A percentile compares a stretch with the other conserved stretches of the same genome.
phyloP scores from a whole-genome alignment of 2,797 vertebrate species.

The Leptatherina wallacei region DNA sequence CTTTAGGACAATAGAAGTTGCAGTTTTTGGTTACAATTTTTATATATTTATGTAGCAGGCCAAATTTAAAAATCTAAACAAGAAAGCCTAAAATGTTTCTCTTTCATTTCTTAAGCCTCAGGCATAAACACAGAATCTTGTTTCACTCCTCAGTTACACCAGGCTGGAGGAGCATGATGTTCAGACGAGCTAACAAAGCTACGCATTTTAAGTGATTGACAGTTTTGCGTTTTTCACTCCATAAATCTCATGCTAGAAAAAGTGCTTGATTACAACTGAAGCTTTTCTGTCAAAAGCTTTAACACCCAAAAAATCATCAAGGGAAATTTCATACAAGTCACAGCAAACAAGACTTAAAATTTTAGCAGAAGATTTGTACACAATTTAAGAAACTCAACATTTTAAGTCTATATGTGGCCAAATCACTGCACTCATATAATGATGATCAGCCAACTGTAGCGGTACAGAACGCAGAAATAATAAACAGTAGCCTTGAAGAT shows the following conservation, averaged over 20 bases:
- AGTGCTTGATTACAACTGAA: not conserved
- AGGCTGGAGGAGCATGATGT: slow-evolving; percentile 34
- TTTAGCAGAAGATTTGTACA: not conserved
- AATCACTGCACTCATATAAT: not conserved
- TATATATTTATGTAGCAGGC: slow-evolving; percentile 23
- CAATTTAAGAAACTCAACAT: not conserved
- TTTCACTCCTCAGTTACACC: slow-evolving; percentile 40
- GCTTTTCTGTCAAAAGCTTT: not conserved
- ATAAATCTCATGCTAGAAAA: slow-evolving; percentile 19
- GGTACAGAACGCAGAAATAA: not conserved
- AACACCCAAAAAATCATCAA: not conserved
- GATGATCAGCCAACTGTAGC: not conserved
- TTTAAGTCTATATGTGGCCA: not conserved
- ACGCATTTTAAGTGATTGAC: slow-evolving; percentile 29
- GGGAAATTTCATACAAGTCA: not conserved
- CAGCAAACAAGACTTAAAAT: not conserved
- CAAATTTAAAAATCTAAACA: slow-evolving; percentile 12
- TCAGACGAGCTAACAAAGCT: slow-evolving; percentile 54
- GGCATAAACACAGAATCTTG: slow-evolving; percentile 57
- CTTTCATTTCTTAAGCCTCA: slow-evolving; percentile 43
- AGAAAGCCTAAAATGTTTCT: slow-evolving; percentile 32
- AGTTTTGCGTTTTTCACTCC: slow-evolving; percentile 16
- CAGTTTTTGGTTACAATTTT: slow-evolving; percentile 24
- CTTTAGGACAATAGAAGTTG: slow-evolving; percentile 27
- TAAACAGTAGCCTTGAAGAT: not conserved